Evolutionary conservation across 2,888 invertebrate species (phyloP).

Genomic region (Sminthurides aquaticus): DNA sequence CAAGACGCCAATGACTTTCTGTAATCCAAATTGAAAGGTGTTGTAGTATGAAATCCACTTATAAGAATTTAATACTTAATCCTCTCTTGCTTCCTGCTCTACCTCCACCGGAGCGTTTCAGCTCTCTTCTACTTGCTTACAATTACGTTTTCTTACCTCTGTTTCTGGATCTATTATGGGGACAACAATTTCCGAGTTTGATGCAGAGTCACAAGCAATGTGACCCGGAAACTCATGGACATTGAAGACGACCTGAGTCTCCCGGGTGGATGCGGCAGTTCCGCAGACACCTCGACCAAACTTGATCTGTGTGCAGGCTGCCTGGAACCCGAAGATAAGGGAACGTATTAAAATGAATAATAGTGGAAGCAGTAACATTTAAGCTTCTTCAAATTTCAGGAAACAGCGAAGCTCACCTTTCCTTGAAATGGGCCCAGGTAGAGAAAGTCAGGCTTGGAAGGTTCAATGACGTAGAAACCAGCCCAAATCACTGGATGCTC

Average conservation of each 20-base stretch:
- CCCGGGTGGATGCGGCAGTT: slow-evolving; percentile 25
- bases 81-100: neutral
- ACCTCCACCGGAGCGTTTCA: no score
- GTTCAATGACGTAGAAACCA: slow-evolving; percentile 35
- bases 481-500: slow-evolving; percentile 37
- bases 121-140: no score
- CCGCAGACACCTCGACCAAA: slow-evolving; percentile 39
- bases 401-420: slow-evolving; percentile 24
- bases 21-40: no score
- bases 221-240: slow-evolving; percentile 39
- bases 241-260: slow-evolving; percentile 35
- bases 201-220: slow-evolving; percentile 36
- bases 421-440: slow-evolving; percentile 41
- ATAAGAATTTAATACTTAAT: neutral
- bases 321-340: slow-evolving; percentile 21
- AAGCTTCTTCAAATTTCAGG: neutral
- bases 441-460: slow-evolving; percentile 15
- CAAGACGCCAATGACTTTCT: slow-evolving; percentile 33
- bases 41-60: neutral
- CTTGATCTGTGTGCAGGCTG: slow-evolving; percentile 39
- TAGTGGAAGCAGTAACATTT: neutral
- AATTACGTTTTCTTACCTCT: neutral
- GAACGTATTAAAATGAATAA: neutral
- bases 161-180: slow-evolving; percentile 15
- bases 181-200: slow-evolving; percentile 39